Conservation (phyloP, 2,113 vertebrate genomes). For the Benthochromis sp. region DNA sequence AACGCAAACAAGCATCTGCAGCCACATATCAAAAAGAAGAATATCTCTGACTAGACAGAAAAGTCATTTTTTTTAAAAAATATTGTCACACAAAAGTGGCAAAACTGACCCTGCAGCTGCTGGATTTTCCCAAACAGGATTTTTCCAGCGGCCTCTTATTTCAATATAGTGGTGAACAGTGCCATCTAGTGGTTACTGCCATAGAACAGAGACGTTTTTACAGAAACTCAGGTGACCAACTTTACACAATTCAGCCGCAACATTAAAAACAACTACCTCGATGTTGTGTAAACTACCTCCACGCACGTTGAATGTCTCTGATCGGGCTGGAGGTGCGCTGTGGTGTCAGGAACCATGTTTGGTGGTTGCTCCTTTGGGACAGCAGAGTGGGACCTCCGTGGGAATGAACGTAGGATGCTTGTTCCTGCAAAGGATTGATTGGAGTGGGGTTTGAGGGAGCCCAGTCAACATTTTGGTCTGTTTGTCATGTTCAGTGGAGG, state of each 20-base stretch:
- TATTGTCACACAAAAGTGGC: background rate
- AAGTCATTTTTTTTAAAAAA: background rate
- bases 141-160: background rate
- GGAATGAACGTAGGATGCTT: background rate
- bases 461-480: background rate
- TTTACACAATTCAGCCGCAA: background rate
- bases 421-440: background rate
- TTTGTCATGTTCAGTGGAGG: background rate
- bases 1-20: background rate
- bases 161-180: background rate
- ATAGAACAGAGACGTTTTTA: background rate
- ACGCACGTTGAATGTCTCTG: background rate
- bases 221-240: background rate
- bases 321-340: background rate
- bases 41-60: background rate
- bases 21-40: background rate
- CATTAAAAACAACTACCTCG: background rate
- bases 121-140: background rate
- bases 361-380: background rate
- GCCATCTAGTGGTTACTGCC: constrained; percentile 23
- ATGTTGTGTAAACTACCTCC: background rate
- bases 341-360: background rate
- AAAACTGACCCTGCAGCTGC: background rate
- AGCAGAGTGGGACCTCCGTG: background rate
- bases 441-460: background rate